These are phyloP conservation scores for Volucella bombylans DNA, from an alignment of 2,888 invertebrate genomes.

Conservation along the genomic window DNA sequence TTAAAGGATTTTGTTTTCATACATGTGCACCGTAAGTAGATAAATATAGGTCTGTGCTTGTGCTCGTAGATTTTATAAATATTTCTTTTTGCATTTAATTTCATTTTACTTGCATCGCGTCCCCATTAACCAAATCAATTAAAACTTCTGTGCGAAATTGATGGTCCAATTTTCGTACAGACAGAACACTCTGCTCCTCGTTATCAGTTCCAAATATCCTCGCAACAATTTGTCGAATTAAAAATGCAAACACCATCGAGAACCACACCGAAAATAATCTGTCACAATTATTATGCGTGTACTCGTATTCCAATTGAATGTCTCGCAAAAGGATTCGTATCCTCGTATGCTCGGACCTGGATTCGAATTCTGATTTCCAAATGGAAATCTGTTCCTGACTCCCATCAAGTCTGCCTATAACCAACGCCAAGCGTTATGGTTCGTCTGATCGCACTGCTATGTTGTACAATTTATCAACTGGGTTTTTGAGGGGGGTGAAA, in stretches of 20 bases:
- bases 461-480: too few relatives aligned
- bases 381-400: too few relatives aligned
- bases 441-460: too few relatives aligned
- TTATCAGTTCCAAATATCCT: background rate
- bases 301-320: slow-evolving; percentile 41
- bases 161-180: too few relatives aligned
- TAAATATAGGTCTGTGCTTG: background rate
- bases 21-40: too few relatives aligned
- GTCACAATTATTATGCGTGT: slow-evolving; percentile 31
- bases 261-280: too few relatives aligned
- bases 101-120: background rate
- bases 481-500: too few relatives aligned
- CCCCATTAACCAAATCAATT: slow-evolving; percentile 31
- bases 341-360: background rate
- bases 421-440: too few relatives aligned
- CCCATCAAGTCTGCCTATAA: too few relatives aligned
- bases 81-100: background rate
- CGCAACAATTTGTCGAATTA: background rate
- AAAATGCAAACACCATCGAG: too few relatives aligned
- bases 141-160: slow-evolving; percentile 21
- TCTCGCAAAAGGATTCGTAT: slow-evolving; percentile 40
- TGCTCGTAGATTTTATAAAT: slow-evolving; percentile 13
- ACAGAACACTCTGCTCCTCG: background rate
- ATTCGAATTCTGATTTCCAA: too few relatives aligned
- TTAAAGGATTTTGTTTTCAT: too few relatives aligned